A percentile compares a stretch with the other conserved stretches of the same genome.
Evolutionary conservation across 2,888 invertebrate species (phyloP).

Genomic region (Amiota mariae): DNA sequence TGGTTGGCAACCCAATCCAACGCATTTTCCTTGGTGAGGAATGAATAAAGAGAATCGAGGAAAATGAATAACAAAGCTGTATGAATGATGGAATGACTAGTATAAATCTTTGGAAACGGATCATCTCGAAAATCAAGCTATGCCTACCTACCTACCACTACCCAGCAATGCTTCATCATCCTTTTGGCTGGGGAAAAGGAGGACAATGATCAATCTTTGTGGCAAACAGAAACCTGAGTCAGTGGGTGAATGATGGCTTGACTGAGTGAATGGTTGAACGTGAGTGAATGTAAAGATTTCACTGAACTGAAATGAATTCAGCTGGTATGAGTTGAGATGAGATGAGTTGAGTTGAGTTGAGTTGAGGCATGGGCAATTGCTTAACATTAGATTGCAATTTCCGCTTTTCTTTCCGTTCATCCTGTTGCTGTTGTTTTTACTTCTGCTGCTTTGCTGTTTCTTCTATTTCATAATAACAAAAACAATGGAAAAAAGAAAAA

Average conservation of each 20-base stretch:
- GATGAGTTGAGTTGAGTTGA: too few relatives aligned
- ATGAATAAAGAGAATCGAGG: too few relatives aligned
- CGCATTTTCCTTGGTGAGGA: too few relatives aligned
- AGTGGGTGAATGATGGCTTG: neutral
- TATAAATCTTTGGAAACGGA: constrained; percentile 58
- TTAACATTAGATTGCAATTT: constrained; percentile 58
- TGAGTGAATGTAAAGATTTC: neutral
- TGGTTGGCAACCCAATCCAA: too few relatives aligned
- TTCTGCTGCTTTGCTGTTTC: too few relatives aligned
- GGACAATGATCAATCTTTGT: constrained; percentile 19
- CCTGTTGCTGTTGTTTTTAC: constrained; percentile 36
- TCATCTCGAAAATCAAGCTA: constrained; percentile 49
- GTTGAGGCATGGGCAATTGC: neutral
- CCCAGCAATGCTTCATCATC: neutral
- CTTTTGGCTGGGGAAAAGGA: neutral
- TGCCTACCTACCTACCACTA: neutral
- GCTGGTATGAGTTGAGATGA: too few relatives aligned
- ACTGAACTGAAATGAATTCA: neutral
- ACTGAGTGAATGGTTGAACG: too few relatives aligned
- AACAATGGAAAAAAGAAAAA: too few relatives aligned
- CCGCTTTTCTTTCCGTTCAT: constrained; percentile 37
- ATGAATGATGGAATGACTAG: constrained; percentile 56
- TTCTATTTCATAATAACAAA: too few relatives aligned
- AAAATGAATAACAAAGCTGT: constrained; percentile 18
- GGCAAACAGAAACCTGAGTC: neutral